These are phyloP conservation scores for Ctenochaetus hawaiiensis DNA, from an alignment of 2,797 vertebrate species.

Conservation along the genomic window DNA sequence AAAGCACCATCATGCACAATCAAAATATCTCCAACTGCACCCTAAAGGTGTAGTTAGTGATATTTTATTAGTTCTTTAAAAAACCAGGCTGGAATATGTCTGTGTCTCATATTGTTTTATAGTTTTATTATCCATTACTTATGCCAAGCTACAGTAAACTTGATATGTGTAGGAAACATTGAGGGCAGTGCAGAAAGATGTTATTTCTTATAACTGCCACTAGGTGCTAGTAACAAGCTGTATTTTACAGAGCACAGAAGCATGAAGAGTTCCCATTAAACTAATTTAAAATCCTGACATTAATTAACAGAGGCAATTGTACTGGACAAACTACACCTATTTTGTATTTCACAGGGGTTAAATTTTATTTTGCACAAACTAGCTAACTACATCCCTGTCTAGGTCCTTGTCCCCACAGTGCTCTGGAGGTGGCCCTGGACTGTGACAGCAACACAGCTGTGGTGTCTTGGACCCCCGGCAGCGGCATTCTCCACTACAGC, in stretches of 20 bases:
- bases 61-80: neutral
- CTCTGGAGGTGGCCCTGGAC: conserved; percentile 58
- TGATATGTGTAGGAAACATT: neutral
- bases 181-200: neutral
- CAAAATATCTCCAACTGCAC: neutral
- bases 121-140: neutral
- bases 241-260: neutral
- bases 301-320: neutral
- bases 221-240: neutral
- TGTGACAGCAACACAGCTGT: conserved; percentile 76
- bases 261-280: neutral
- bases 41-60: neutral
- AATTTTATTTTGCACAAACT: neutral
- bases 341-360: neutral
- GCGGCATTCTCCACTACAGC: conserved; percentile 77
- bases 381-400: neutral
- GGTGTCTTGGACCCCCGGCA: conserved; percentile 82
- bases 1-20: neutral
- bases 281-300: no score
- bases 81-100: neutral
- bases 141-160: neutral
- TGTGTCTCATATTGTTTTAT: neutral
- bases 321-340: neutral
- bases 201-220: neutral
- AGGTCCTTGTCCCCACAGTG: conserved; percentile 82